These are phyloP conservation scores for Phalacrocorax pelagicus DNA, from an alignment of 2,113 vertebrate genomes.

Conservation along the genomic window DNA sequence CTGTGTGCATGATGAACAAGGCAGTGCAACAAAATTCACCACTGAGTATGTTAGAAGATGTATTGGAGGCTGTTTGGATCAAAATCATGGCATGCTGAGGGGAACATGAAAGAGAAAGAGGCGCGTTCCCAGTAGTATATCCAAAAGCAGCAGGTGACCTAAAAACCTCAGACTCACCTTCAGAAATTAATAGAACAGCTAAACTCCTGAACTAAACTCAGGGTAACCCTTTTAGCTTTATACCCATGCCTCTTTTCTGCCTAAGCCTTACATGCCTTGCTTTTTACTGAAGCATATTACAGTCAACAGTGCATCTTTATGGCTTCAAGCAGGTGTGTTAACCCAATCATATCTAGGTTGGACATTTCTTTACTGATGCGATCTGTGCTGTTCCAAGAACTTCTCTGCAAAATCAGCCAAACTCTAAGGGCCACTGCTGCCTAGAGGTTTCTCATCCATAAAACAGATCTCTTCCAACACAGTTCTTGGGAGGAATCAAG, in stretches of 20 bases:
- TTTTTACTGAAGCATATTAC: neutral
- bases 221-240: neutral
- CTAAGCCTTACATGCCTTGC: neutral
- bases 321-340: neutral
- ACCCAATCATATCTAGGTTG: neutral
- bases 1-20: neutral
- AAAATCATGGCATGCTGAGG: neutral
- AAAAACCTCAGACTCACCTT: neutral
- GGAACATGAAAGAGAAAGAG: neutral
- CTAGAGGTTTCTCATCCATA: neutral
- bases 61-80: neutral
- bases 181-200: neutral
- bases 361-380: neutral
- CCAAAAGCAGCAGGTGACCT: neutral
- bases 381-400: neutral
- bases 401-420: neutral
- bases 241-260: neutral
- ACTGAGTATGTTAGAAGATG: neutral
- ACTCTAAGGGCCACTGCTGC: neutral
- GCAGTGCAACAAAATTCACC: neutral
- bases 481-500: neutral
- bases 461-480: neutral
- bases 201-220: neutral
- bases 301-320: neutral
- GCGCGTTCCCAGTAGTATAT: neutral